A percentile compares a stretch with the other conserved stretches of the same genome.
Evolutionary conservation across 2,113 vertebrate species (phyloP).

Genomic region (Willisornis vidua): DNA sequence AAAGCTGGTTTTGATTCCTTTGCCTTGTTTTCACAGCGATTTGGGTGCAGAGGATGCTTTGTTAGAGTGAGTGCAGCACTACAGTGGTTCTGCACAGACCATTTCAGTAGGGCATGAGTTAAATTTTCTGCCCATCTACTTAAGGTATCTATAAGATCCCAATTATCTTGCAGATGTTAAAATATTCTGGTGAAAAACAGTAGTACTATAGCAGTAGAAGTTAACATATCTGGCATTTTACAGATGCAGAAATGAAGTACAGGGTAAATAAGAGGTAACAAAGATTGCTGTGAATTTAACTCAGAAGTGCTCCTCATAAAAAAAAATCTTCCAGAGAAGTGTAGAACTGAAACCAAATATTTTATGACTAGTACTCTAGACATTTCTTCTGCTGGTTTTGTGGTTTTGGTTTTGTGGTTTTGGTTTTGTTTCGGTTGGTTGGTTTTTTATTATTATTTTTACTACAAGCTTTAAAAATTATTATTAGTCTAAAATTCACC

Average conservation of each 20-base stretch:
- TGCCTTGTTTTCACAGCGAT: background rate
- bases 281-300: background rate
- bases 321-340: background rate
- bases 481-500: conserved; percentile 2
- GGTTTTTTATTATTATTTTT: background rate
- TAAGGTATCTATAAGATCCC: background rate
- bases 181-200: background rate
- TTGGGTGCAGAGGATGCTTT: background rate
- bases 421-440: background rate
- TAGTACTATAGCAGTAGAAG: background rate
- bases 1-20: background rate
- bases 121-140: background rate
- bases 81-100: background rate
- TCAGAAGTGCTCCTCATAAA: background rate
- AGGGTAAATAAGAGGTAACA: background rate
- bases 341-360: background rate
- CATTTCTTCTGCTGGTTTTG: background rate
- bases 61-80: background rate
- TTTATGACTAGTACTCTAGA: background rate
- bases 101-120: background rate
- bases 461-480: background rate
- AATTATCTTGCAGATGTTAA: background rate
- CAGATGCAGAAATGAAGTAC: background rate
- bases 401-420: background rate
- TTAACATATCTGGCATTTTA: background rate